A percentile compares a stretch with the other conserved stretches of the same genome.
phyloP scores from a whole-genome alignment of 2,113 vertebrate genomes.

The Pseudonaja textilis region DNA sequence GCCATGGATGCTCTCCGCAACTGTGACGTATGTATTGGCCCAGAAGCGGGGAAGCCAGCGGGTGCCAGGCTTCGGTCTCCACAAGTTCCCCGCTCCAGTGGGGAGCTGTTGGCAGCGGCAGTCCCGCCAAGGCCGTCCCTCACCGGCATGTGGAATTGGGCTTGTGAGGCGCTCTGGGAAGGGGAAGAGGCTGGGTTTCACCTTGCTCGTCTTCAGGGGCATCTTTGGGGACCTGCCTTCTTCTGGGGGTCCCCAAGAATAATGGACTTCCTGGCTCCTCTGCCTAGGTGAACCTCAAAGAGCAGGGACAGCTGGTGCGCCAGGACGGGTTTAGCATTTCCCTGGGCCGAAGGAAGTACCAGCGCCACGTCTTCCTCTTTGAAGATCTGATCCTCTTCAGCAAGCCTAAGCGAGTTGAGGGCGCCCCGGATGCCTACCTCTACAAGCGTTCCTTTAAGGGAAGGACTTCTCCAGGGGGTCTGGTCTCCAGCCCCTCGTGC shows the following conservation, averaged over 20 bases:
- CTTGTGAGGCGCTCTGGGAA: neutral
- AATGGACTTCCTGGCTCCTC: neutral
- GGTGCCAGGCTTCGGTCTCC: neutral
- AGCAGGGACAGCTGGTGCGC: slow-evolving; percentile 80
- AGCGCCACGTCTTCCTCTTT: slow-evolving; percentile 82
- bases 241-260: too few species aligned
- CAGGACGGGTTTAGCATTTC: slow-evolving; percentile 84
- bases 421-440: slow-evolving; percentile 79
- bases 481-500: neutral
- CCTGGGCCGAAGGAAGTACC: slow-evolving; percentile 82
- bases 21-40: slow-evolving; percentile 55
- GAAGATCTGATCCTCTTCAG: slow-evolving; percentile 87
- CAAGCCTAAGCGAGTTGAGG: slow-evolving; percentile 81
- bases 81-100: neutral
- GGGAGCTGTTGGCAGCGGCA: neutral
- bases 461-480: neutral
- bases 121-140: neutral
- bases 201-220: neutral
- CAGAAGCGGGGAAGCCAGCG: neutral
- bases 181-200: neutral
- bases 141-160: neutral
- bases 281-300: slow-evolving; percentile 81
- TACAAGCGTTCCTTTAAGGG: slow-evolving; percentile 86
- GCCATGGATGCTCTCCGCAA: slow-evolving; percentile 63
- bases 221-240: neutral